Percentiles rank a stretch among this genome's conserved stretches.
Conservation (phyloP, 2,888 invertebrate species). For the Odontocerum albicorne region DNA sequence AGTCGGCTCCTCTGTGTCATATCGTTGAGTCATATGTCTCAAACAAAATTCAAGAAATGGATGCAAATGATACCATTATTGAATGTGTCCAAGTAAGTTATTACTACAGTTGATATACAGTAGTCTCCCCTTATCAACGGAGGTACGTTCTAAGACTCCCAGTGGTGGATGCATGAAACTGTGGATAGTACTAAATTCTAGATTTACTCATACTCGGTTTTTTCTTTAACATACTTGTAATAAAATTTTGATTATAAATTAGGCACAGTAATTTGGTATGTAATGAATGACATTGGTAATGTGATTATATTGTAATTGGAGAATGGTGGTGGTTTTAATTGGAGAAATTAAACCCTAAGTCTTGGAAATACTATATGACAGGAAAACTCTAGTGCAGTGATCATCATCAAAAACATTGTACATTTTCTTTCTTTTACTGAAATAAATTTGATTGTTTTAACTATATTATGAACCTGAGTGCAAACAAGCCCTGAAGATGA, state of each 20-base stretch:
- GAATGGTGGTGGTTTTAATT: too few relatives aligned
- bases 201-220: too few relatives aligned
- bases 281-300: too few relatives aligned
- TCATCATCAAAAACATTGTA: too few relatives aligned
- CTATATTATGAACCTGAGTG: background rate
- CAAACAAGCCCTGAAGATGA: too few relatives aligned
- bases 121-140: background rate
- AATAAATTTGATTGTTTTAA: background rate
- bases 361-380: too few relatives aligned
- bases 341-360: too few relatives aligned
- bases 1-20: slow-evolving; percentile 41
- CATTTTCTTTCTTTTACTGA: too few relatives aligned
- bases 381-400: too few relatives aligned
- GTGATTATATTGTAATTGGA: too few relatives aligned
- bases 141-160: background rate
- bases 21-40: slow-evolving; percentile 38
- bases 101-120: background rate
- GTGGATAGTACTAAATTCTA: background rate
- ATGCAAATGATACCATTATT: slow-evolving; percentile 5
- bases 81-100: slow-evolving; percentile 26
- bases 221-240: too few relatives aligned
- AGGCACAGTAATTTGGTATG: background rate
- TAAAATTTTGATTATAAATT: too few relatives aligned
- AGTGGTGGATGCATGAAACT: background rate
- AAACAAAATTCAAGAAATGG: slow-evolving; percentile 21